A percentile compares a stretch with the other conserved stretches of the same genome.
Conservation (phyloP, 23 tunicate species). For the Ciona savignyi region DNA sequence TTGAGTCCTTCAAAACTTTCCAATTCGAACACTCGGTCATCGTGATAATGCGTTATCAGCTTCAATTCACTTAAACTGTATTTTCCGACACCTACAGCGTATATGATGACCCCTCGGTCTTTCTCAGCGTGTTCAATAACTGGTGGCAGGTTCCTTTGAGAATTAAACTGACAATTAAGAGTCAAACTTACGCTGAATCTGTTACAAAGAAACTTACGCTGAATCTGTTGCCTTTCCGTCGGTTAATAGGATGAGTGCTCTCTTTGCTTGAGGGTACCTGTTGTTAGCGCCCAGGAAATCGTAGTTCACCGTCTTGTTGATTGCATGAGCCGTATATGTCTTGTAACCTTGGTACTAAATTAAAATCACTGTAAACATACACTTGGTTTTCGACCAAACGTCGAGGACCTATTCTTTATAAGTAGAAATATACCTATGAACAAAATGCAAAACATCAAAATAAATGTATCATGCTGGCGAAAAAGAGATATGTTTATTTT, state of each 20-base stretch:
- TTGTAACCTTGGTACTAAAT: constrained; percentile 66
- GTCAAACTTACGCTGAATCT: too few species aligned
- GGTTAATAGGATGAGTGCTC: constrained; percentile 60
- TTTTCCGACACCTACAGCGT: constrained; percentile 75
- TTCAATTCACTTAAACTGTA: constrained; percentile 23
- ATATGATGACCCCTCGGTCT: constrained; percentile 40
- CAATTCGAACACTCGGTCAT: constrained; percentile 45
- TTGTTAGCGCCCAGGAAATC: constrained; percentile 37
- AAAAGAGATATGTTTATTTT: too few species aligned
- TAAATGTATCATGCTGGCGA: too few species aligned
- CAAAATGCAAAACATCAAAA: too few species aligned
- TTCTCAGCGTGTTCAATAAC: constrained; percentile 33
- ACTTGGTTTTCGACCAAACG: too few species aligned
- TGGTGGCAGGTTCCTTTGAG: constrained; percentile 40
- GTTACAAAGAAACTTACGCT: constrained; percentile 14
- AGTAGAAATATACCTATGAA: too few species aligned
- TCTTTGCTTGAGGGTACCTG: constrained; percentile 64
- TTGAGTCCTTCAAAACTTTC: constrained; percentile 40
- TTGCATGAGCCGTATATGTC: constrained; percentile 77
- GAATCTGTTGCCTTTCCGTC: constrained; percentile 76
- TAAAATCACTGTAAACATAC: too few species aligned
- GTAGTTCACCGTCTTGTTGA: constrained; percentile 51
- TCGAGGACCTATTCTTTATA: too few species aligned
- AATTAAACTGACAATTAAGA: too few species aligned
- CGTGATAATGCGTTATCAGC: constrained; percentile 34